Conservation (phyloP, 2,113 vertebrate genomes). For the Oplegnathus fasciatus region DNA sequence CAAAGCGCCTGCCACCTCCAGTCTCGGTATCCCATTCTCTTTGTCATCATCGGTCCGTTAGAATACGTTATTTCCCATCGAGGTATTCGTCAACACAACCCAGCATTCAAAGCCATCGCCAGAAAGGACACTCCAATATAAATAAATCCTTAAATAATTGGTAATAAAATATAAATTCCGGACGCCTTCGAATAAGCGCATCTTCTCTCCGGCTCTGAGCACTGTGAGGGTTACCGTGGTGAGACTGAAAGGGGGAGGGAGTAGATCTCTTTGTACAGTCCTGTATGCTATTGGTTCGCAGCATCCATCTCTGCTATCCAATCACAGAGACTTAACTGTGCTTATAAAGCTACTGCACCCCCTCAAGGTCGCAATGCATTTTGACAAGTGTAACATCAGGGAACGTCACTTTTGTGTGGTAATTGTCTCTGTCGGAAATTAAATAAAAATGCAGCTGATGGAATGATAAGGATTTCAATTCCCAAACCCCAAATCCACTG, state of each 20-base stretch:
- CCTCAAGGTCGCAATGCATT: not conserved
- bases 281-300: constrained; percentile 19
- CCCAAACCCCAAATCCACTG: not conserved
- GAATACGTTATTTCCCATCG: constrained; percentile 38
- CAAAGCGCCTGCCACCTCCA: constrained; percentile 78
- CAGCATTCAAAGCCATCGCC: not conserved
- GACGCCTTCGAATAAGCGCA: not conserved
- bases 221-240: not conserved
- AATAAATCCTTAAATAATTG: not conserved
- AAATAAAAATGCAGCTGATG: not conserved
- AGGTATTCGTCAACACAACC: not conserved
- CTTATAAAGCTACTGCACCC: constrained; percentile 24
- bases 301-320: constrained; percentile 56
- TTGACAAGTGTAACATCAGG: not conserved
- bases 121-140: not conserved
- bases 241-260: constrained; percentile 16
- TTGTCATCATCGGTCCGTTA: constrained; percentile 68
- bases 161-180: not conserved
- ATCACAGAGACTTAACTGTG: constrained; percentile 40
- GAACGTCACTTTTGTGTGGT: not conserved
- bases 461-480: not conserved
- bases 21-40: constrained; percentile 71
- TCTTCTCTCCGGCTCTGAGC: constrained; percentile 10
- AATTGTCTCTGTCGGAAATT: not conserved
- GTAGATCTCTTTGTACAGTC: constrained; percentile 43